These are phyloP conservation scores for Tetheella fluctuosa DNA, from an alignment of 2,888 invertebrate genomes.

Conservation along the genomic window DNA sequence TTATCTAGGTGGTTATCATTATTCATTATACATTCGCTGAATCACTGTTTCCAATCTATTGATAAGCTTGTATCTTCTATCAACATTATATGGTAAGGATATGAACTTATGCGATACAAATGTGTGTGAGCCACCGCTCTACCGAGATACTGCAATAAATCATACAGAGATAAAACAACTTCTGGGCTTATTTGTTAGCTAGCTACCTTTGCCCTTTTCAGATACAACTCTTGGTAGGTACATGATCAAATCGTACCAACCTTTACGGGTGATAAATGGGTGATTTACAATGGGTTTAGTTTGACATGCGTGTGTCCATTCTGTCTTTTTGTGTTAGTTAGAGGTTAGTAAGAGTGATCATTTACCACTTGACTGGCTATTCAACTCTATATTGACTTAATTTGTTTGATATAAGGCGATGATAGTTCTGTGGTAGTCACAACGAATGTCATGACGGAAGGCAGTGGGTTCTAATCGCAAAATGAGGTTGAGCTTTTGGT, in stretches of 20 bases:
- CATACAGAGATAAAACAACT: slow-evolving; percentile 28
- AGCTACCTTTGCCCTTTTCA: slow-evolving; percentile 27
- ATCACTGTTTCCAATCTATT: background rate
- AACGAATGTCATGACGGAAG: too few relatives aligned
- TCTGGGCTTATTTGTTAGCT: slow-evolving; percentile 21
- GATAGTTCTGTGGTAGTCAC: too few relatives aligned
- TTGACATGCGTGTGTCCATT: slow-evolving; percentile 5
- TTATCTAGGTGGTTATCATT: background rate
- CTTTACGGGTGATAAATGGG: slow-evolving; percentile 3
- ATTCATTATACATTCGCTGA: background rate
- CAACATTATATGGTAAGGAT: slow-evolving; percentile 32
- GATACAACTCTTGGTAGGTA: slow-evolving; percentile 16
- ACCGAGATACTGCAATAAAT: slow-evolving; percentile 27
- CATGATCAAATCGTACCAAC: slow-evolving; percentile 2
- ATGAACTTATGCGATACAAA: background rate
- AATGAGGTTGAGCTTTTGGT: too few relatives aligned
- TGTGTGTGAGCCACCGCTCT: background rate
- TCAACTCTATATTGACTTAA: background rate
- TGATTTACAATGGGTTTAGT: background rate
- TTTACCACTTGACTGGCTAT: background rate
- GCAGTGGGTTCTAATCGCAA: too few relatives aligned
- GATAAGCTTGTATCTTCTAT: slow-evolving; percentile 20
- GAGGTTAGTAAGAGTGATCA: background rate
- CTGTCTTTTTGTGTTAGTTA: slow-evolving; percentile 4
- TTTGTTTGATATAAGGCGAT: too few relatives aligned